A percentile compares a stretch with the other conserved stretches of the same genome.
These are phyloP conservation scores for Paramormyrops hopkinsi DNA, from an alignment of 2,797 vertebrate genomes.

Conservation along the genomic window DNA sequence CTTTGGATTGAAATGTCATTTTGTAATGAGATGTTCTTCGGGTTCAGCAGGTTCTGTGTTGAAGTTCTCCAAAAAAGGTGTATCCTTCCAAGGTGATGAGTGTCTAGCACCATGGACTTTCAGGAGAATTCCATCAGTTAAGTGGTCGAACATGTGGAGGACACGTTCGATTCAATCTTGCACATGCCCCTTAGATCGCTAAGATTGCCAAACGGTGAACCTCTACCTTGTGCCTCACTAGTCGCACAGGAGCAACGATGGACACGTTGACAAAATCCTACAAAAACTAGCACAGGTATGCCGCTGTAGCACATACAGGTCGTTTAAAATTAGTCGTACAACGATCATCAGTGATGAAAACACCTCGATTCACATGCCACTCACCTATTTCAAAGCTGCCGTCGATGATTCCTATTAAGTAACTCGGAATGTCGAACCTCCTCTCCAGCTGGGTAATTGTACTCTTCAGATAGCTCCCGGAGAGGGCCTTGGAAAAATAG, in stretches of 20 bases:
- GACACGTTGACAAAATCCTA: neutral
- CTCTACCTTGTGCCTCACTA: neutral
- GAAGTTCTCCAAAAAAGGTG: neutral
- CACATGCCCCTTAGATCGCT: neutral
- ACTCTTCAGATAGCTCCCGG: constrained; percentile 88
- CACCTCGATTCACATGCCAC: constrained; percentile 35
- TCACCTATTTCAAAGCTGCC: constrained; percentile 95
- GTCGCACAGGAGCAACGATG: neutral
- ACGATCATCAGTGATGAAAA: neutral
- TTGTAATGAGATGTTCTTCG: neutral
- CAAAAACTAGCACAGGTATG: neutral
- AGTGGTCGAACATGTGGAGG: neutral
- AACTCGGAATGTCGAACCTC: constrained; percentile 86
- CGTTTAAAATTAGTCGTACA: neutral
- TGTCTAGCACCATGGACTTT: neutral
- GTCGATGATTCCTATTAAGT: constrained; percentile 86
- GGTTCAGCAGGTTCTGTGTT: neutral
- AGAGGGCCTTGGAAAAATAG: constrained; percentile 84
- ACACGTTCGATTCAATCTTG: neutral
- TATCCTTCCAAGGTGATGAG: neutral
- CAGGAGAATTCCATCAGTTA: neutral
- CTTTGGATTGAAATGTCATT: neutral
- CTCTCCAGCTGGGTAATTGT: constrained; percentile 92
- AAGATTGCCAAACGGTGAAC: neutral
- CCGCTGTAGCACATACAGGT: neutral